Base-by-base conservation (phyloP, 2,113 vertebrate species). In the Apeltes quadracus region DNA sequence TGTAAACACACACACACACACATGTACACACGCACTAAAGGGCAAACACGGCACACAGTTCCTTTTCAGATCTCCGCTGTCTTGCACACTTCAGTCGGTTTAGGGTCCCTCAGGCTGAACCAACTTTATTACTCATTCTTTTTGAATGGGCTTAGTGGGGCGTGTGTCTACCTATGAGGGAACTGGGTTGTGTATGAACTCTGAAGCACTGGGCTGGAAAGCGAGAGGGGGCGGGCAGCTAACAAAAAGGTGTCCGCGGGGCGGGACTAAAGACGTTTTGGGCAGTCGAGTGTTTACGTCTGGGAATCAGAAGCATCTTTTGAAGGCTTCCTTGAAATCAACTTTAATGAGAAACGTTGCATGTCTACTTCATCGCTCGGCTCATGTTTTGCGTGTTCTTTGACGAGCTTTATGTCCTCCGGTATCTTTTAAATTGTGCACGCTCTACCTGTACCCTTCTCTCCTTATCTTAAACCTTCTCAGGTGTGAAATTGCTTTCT, bases 71-170 rank as follows among this genome's bases (percentile, higher is more conserved):
- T 75, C 63, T 78, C 22, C n/a, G 5, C 65, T 76, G 62, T 55
- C 50, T 63, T 48, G 8, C 25, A 46, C 38, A 48, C 62, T 68
- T 82, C 70, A 77, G 57, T 78, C 43, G 61, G 59, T 57, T 12
- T 12, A 58, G 5, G 16, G 57, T 76, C 69, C 56, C 72, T 66
- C 20, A 43, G 75, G 56, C 76, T 59, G 46, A 3, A 54, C 39
- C 63, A 50, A 32, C 73, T 77, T 71, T 75, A 65, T 88, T 53
- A 82, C 53, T 41, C 13, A 79, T 87, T 90, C 84, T 71, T 25
- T 84, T 83, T 85, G 76, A 84, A 72, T 68, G 18, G 22, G 61
- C 65, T 77, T 44, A 59, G 67, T 43, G 73, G 69, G 77, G 55
- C 66, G 55, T 43, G 50, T 57, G 34, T 69, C 50, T 79, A 46